Evolutionary conservation across 2,888 invertebrate species (phyloP).

Genomic region (Phyto melanocephala): DNA sequence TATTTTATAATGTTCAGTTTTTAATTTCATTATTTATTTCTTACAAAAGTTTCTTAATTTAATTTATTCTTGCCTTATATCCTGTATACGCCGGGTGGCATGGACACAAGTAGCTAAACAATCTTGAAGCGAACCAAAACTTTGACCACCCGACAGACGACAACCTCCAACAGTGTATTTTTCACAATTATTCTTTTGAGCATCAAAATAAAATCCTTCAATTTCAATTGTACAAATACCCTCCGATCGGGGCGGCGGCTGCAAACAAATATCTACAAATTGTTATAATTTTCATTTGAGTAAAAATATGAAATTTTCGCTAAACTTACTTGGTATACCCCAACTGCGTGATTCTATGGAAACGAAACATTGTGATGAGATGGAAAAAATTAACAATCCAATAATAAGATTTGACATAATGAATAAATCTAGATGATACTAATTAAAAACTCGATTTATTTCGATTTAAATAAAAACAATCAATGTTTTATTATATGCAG

Average conservation of each 20-base stretch:
- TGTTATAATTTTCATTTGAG: not conserved
- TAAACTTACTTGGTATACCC: constrained; percentile 67
- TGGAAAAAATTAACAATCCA: constrained; percentile 29
- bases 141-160: constrained; percentile 73
- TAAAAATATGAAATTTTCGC: not conserved
- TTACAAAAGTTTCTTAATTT: constrained; percentile 55
- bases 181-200: constrained; percentile 71
- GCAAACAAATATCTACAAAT: constrained; percentile 71
- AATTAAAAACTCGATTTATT: constrained; percentile 41
- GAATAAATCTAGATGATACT: constrained; percentile 49
- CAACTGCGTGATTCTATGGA: constrained; percentile 61
- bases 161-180: constrained; percentile 74
- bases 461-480: constrained; percentile 3
- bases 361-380: constrained; percentile 14
- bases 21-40: not conserved
- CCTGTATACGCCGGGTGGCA: constrained; percentile 71
- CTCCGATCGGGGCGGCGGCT: constrained; percentile 74
- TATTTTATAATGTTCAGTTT: too few relatives aligned
- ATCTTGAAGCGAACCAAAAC: constrained; percentile 74
- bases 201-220: constrained; percentile 75
- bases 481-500: constrained; percentile 13
- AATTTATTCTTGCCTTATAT: constrained; percentile 64
- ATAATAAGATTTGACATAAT: constrained; percentile 44
- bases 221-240: constrained; percentile 76
- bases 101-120: constrained; percentile 74